These are phyloP conservation scores for Hemiscyllium ocellatum DNA, from an alignment of 2,113 vertebrate species.

Conservation along the genomic window DNA sequence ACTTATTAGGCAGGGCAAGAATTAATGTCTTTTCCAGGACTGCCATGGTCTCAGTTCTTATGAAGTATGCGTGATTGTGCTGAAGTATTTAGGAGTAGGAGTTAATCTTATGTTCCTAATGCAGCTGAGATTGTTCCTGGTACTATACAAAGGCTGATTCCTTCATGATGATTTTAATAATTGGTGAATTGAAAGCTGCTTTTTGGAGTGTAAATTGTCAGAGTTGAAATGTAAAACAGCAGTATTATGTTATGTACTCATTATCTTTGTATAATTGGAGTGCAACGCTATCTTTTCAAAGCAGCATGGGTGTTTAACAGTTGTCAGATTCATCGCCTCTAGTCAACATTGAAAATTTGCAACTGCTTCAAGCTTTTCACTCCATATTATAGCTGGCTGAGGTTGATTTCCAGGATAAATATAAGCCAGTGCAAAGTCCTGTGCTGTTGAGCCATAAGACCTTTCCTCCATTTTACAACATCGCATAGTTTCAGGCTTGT, in stretches of 20 bases:
- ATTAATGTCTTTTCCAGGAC: neutral
- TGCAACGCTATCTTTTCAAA: neutral
- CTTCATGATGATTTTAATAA: neutral
- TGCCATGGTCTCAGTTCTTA: neutral
- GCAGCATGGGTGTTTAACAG: neutral
- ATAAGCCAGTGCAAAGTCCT: neutral
- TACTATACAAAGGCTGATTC: neutral
- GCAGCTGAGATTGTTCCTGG: neutral
- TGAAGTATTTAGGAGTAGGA: neutral
- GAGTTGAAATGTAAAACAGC: neutral
- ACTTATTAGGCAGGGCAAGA: neutral
- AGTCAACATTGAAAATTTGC: neutral
- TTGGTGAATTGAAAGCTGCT: neutral
- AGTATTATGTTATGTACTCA: neutral
- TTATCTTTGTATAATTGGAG: neutral
- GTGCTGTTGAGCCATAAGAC: neutral
- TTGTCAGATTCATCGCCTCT: neutral
- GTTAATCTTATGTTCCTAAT: neutral
- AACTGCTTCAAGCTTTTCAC: neutral
- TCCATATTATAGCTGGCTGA: neutral
- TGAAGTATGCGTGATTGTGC: neutral
- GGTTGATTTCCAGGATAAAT: neutral
- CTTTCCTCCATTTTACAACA: too few relatives aligned
- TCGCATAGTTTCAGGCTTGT: neutral
- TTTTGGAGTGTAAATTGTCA: neutral